Percentiles rank a stretch among this genome's conserved stretches.
Evolutionary conservation across 2,113 vertebrate genomes (phyloP).

Genomic region (Mystacornis crossleyi): DNA sequence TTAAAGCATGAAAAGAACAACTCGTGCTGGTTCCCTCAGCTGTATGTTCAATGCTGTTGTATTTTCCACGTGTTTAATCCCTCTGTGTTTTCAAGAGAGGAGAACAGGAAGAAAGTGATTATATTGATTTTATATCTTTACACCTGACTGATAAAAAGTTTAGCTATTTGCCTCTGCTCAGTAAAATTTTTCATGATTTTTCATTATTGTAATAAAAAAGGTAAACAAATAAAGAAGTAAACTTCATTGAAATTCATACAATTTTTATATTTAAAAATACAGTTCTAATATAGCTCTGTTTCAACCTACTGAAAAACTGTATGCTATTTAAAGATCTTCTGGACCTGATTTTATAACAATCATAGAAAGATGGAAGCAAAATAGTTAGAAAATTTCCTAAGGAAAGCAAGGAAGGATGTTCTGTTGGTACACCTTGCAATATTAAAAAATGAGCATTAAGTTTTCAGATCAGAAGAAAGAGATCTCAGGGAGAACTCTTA

Average conservation of each 20-base stretch:
- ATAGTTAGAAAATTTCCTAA: neutral
- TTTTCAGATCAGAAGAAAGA: slow-evolving; percentile 27
- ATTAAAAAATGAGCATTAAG: neutral
- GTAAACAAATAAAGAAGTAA: neutral
- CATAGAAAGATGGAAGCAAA: slow-evolving; percentile 22
- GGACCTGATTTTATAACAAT: neutral
- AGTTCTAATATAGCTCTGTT: neutral
- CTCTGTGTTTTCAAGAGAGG: neutral
- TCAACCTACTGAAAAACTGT: neutral
- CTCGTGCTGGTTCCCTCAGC: fast-evolving
- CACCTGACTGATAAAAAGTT: neutral
- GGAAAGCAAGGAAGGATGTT: neutral
- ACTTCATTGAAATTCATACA: neutral
- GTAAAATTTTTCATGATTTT: neutral
- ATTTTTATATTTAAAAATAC: neutral
- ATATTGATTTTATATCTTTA: neutral
- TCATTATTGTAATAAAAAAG: neutral
- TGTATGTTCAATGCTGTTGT: fast-evolving
- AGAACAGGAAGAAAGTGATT: neutral
- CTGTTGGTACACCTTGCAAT: neutral
- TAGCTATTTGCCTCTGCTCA: neutral
- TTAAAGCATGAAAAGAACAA: neutral
- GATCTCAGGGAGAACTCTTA: neutral
- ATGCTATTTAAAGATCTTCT: slow-evolving; percentile 20
- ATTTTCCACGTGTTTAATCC: neutral